phyloP scores from a whole-genome alignment of 2,797 vertebrate species.

The Acanthurus lineatus region DNA sequence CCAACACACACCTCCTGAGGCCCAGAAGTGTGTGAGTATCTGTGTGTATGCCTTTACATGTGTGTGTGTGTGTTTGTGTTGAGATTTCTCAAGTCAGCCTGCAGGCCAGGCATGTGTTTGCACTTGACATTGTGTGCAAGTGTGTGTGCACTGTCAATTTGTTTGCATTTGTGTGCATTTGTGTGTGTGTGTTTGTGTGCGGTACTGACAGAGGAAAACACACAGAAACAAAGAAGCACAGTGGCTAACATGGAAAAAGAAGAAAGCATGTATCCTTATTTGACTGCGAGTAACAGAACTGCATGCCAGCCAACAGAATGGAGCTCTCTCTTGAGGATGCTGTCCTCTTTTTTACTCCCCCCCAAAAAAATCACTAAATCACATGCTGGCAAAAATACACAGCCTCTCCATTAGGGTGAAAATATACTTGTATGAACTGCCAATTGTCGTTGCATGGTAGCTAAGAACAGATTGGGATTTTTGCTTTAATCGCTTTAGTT shows the following conservation, averaged over 20 bases:
- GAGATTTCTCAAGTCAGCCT: slow-evolving; percentile 6
- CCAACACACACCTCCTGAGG: slow-evolving; percentile 53
- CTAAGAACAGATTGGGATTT: slow-evolving; percentile 27
- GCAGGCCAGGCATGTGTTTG: slow-evolving; percentile 35
- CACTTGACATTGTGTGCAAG: slow-evolving; percentile 8
- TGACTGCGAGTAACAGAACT: slow-evolving; percentile 59
- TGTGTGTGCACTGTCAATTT: slow-evolving; percentile 26
- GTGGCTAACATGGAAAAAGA: slow-evolving; percentile 35
- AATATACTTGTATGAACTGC: slow-evolving; percentile 26
- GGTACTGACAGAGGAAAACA: slow-evolving; percentile 13
- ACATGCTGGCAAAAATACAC: slow-evolving; percentile 33
- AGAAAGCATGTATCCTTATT: slow-evolving; percentile 53
- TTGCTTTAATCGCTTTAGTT: slow-evolving; percentile 27
- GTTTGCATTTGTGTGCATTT: not conserved
- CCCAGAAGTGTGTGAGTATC: slow-evolving; percentile 13
- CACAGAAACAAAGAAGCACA: slow-evolving; percentile 18
- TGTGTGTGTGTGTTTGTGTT: slow-evolving; percentile 36
- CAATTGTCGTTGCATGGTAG: slow-evolving; percentile 18
- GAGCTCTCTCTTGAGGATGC: slow-evolving; percentile 42
- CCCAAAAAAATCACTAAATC: slow-evolving; percentile 31
- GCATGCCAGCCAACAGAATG: slow-evolving; percentile 49
- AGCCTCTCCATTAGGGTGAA: slow-evolving; percentile 32
- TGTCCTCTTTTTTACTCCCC: slow-evolving; percentile 52
- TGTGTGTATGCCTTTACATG: slow-evolving; percentile 15
- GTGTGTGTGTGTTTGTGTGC: not conserved